Base-by-base conservation (phyloP, 1,140 invertebrate genomes). In the Drosophila ficusphila region DNA sequence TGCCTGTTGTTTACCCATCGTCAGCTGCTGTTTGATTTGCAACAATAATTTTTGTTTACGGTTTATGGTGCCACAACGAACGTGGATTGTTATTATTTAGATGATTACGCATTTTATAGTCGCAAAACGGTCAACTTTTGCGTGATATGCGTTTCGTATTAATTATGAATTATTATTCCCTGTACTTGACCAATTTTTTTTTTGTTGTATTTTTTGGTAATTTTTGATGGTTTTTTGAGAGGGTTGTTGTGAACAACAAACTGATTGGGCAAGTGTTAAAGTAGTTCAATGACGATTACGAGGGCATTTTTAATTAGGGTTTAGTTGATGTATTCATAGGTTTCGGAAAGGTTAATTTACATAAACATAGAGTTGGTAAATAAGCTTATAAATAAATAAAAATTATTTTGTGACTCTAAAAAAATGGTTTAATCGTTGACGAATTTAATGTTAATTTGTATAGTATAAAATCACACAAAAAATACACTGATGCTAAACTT, bases 41-140 rank as follows among this genome's bases (percentile, higher is more conserved):
- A 77, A 77, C 47, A 72, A 81, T 53, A 57, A 79, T 70, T 69
- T 74, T 34, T 69, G 67, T 75, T 76, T 61, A 72, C 54, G 36
- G 52, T 69, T 70, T 82, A 34, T 75, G 57, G 53, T 71, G 41
- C 21, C 41, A 2, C 41, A 12, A 21, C 41, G 21, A 44, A 70
- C 70, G 79, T 79, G 70, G 33, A 64, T 64, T 54, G 62, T 60
- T 85, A 67, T 64, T 73, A 62, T 54, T 79, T 53, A 57, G 57
- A 76, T 76, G 79, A 85, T 86, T 85, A 68, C 67, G 65, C 67
- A 47, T 52, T 85, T 85, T 76, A 62, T 60, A 46, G 65, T 23
- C 31, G 52, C 39, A 53, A 73, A 61, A 58, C 51, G 21, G 19
- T 38, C 51, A 78, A 69, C 18, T 14, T 47, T 36, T 68, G 41